These are phyloP conservation scores for Phaenicophaeus curvirostris DNA, from an alignment of 2,797 vertebrate genomes.

Conservation along the genomic window DNA sequence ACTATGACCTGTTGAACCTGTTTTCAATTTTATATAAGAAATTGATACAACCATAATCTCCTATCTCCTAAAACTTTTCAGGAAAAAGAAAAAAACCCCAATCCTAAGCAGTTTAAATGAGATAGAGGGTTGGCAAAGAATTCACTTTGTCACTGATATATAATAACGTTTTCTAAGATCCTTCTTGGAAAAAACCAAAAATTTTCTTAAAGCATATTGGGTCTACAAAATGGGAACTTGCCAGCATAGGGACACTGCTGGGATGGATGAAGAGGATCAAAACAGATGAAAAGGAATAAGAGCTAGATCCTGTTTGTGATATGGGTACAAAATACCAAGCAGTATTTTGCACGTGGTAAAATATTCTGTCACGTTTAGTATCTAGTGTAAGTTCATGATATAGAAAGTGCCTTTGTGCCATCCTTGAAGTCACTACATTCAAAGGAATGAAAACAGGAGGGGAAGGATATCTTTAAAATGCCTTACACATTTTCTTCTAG, in stretches of 20 bases:
- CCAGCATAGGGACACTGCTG: not conserved
- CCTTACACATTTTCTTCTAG: not conserved
- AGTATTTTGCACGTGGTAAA: not conserved
- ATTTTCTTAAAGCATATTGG: not conserved
- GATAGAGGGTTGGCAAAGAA: not conserved
- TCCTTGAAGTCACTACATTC: not conserved
- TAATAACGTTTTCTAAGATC: not conserved
- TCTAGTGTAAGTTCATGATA: not conserved
- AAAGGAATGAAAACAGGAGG: not conserved
- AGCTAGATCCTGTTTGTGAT: not conserved
- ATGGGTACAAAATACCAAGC: not conserved
- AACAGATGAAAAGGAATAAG: not conserved
- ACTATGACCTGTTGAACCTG: not conserved
- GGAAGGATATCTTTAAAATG: constrained; percentile 4
- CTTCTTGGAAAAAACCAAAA: not conserved
- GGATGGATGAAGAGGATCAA: not conserved
- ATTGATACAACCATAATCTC: not conserved
- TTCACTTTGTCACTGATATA: not conserved
- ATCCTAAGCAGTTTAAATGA: not conserved
- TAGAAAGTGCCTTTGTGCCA: not conserved
- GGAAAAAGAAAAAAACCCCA: not conserved
- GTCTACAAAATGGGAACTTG: not conserved
- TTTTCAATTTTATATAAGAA: not conserved
- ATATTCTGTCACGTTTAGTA: not conserved
- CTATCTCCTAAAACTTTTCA: not conserved